Percentiles rank a stretch among this genome's conserved stretches.
Evolutionary conservation across 2,113 vertebrate genomes (phyloP).

Genomic region (Mesoclemmys tuberculata): DNA sequence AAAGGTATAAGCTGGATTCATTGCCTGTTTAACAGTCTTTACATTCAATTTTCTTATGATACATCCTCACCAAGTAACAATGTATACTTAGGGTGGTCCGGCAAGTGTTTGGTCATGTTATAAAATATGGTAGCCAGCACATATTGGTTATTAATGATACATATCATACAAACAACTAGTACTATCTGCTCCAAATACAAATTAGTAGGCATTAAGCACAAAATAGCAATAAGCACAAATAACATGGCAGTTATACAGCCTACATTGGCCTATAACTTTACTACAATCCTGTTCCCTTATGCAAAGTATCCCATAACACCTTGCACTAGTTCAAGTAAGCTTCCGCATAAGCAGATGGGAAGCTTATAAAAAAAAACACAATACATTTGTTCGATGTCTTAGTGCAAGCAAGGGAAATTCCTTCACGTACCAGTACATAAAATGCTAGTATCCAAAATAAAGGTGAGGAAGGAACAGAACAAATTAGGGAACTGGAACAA

Average conservation of each 20-base stretch:
- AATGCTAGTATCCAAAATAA: background rate
- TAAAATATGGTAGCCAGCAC: background rate
- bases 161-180: background rate
- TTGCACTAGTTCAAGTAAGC: background rate
- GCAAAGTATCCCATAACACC: background rate
- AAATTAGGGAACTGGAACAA: background rate
- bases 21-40: background rate
- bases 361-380: background rate
- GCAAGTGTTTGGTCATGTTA: background rate
- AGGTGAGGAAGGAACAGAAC: background rate
- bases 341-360: background rate
- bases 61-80: background rate
- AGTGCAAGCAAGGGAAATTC: background rate
- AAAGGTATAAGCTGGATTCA: background rate
- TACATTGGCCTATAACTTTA: background rate
- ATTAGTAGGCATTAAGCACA: background rate
- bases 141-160: background rate
- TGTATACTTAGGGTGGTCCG: fast-evolving
- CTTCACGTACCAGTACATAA: background rate
- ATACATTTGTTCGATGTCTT: background rate
- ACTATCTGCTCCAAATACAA: background rate
- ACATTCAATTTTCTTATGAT: background rate
- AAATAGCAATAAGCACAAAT: background rate
- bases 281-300: background rate
- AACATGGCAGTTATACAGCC: background rate